A percentile compares a stretch with the other conserved stretches of the same genome.
These are phyloP conservation scores for Polypterus senegalus DNA, from an alignment of 2,113 vertebrate species.

Conservation along the genomic window DNA sequence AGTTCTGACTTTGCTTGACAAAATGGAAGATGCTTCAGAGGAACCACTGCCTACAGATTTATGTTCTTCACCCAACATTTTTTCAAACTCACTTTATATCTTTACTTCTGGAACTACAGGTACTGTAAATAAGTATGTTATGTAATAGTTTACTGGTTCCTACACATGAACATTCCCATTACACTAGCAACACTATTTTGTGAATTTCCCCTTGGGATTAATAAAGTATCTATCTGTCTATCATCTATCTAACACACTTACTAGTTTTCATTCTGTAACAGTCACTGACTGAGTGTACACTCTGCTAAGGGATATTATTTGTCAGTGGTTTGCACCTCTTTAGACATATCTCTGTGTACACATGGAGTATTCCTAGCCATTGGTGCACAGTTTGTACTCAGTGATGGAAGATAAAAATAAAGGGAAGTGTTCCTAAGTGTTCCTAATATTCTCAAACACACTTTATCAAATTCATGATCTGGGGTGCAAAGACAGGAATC, in stretches of 20 bases:
- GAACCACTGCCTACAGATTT: constrained; percentile 29
- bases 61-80: constrained; percentile 36
- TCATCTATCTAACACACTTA: not conserved
- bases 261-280: not conserved
- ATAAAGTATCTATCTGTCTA: too few species aligned
- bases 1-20: constrained; percentile 51
- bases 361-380: too few species aligned
- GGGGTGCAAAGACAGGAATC: too few species aligned
- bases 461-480: too few species aligned
- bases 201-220: too few species aligned
- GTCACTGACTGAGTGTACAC: not conserved
- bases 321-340: too few species aligned
- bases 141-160: not conserved
- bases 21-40: constrained; percentile 49
- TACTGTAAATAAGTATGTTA: constrained; percentile 23
- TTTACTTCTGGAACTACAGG: constrained; percentile 93
- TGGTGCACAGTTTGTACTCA: too few species aligned
- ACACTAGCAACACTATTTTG: not conserved
- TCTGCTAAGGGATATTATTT: not conserved
- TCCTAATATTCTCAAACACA: too few species aligned
- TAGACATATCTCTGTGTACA: too few species aligned
- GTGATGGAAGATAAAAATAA: too few species aligned
- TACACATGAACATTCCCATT: not conserved
- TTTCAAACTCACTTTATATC: constrained; percentile 65
- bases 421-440: too few species aligned